Evolutionary conservation across 2,113 vertebrate genomes (phyloP).

Genomic region (Lepus europaeus): DNA sequence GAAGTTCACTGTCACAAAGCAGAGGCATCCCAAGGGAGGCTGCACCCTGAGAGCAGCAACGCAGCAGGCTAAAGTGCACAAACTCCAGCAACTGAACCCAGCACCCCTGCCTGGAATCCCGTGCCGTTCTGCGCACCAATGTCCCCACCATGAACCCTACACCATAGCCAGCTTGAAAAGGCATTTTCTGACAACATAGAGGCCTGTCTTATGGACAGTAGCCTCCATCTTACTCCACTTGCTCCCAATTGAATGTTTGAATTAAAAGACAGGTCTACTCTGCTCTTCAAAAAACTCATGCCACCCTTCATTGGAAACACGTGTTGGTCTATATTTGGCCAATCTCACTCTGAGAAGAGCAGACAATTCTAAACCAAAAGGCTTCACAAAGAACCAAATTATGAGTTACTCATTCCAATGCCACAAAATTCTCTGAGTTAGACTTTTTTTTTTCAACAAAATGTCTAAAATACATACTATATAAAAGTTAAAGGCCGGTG

Average conservation of each 20-base stretch:
- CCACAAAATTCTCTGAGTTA: not conserved
- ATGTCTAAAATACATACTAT: slow-evolving; percentile 75
- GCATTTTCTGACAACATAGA: not conserved
- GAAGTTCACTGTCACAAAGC: not conserved
- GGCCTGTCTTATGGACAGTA: not conserved
- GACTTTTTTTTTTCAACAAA: slow-evolving; percentile 32
- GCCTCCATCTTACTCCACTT: not conserved
- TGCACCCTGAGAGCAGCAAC: not conserved
- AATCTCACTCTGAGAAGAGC: not conserved
- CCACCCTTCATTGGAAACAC: slow-evolving; percentile 14
- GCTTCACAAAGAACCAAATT: not conserved
- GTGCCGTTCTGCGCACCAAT: not conserved
- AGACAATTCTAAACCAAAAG: not conserved
- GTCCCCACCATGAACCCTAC: not conserved
- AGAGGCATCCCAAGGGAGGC: not conserved
- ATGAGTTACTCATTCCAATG: not conserved
- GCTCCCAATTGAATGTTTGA: slow-evolving; percentile 22
- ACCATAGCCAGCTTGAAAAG: not conserved
- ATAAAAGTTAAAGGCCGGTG: slow-evolving; percentile 78
- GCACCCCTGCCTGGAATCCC: not conserved
- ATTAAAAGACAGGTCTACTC: not conserved
- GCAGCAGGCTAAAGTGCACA: not conserved
- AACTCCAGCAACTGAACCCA: not conserved
- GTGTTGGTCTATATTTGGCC: not conserved
- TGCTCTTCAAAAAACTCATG: not conserved